These are phyloP conservation scores for Drosophila subobscura DNA, from an alignment of 1,140 invertebrate species.

Conservation along the genomic window DNA sequence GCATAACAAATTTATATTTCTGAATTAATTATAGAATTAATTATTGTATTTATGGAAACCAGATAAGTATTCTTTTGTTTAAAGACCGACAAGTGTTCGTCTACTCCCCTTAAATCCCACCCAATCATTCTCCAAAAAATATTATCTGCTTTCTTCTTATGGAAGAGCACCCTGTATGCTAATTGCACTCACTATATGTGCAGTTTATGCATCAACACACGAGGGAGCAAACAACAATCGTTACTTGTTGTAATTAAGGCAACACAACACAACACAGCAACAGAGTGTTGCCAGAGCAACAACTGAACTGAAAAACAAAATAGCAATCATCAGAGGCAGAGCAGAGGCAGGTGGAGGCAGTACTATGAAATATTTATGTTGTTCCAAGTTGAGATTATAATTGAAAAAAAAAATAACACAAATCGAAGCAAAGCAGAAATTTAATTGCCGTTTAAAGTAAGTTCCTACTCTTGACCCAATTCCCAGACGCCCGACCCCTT, in stretches of 20 bases:
- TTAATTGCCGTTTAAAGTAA: constrained; percentile 77
- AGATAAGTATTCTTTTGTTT: too few relatives aligned
- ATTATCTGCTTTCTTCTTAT: neutral
- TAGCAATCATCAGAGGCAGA: constrained; percentile 14
- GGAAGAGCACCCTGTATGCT: constrained; percentile 52
- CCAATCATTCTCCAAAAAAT: too few relatives aligned
- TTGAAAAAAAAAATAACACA: constrained; percentile 32
- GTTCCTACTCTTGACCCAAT: constrained; percentile 76
- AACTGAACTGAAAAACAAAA: constrained; percentile 27
- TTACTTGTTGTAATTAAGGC: constrained; percentile 71
- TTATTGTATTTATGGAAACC: too few relatives aligned
- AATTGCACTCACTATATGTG: constrained; percentile 24
- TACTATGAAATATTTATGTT: constrained; percentile 67
- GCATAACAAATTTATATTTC: too few relatives aligned
- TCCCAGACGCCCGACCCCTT: constrained; percentile 57
- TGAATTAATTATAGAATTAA: too few relatives aligned
- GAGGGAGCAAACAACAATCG: constrained; percentile 33
- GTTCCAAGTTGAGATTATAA: constrained; percentile 52
- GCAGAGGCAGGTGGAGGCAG: constrained; percentile 2
- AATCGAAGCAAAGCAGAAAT: constrained; percentile 55
- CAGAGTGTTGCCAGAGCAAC: constrained; percentile 10
- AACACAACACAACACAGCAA: constrained; percentile 55
- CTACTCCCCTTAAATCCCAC: neutral
- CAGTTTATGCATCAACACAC: constrained; percentile 59
- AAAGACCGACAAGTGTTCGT: neutral